Conservation (phyloP, 2,797 vertebrate genomes). For the Oreochromis mossambicus region DNA sequence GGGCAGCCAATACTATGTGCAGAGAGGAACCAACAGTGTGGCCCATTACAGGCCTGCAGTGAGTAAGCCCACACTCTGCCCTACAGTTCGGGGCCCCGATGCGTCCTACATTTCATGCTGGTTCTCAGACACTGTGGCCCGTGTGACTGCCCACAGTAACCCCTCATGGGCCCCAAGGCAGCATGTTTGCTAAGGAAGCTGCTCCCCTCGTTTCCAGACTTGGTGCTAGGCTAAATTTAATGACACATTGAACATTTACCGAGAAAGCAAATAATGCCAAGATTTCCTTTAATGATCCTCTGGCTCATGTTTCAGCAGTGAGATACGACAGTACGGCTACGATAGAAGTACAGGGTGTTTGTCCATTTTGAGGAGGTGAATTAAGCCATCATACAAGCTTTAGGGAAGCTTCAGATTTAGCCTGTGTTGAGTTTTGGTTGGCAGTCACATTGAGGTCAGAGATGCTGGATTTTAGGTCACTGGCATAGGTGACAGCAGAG, state of each 20-base stretch:
- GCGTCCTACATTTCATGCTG: not conserved
- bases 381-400: not conserved
- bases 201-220: not conserved
- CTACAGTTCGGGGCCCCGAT: not conserved
- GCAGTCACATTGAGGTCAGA: not conserved
- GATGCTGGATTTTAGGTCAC: conserved; percentile 10
- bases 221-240: not conserved
- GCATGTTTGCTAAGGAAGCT: not conserved
- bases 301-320: conserved; percentile 1
- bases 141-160: not conserved
- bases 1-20: not conserved
- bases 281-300: not conserved
- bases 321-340: not conserved
- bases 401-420: not conserved
- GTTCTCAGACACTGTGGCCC: not conserved
- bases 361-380: not conserved
- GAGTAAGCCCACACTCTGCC: not conserved
- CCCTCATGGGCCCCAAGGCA: not conserved
- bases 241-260: not conserved
- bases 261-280: not conserved
- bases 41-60: not conserved
- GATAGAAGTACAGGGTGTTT: not conserved
- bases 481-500: conserved; percentile 85
- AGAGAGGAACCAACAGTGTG: not conserved
- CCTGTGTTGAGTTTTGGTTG: not conserved